A percentile compares a stretch with the other conserved stretches of the same genome.
These are phyloP conservation scores for Poecilia latipinna DNA, from an alignment of 2,113 vertebrate genomes.

Conservation along the genomic window DNA sequence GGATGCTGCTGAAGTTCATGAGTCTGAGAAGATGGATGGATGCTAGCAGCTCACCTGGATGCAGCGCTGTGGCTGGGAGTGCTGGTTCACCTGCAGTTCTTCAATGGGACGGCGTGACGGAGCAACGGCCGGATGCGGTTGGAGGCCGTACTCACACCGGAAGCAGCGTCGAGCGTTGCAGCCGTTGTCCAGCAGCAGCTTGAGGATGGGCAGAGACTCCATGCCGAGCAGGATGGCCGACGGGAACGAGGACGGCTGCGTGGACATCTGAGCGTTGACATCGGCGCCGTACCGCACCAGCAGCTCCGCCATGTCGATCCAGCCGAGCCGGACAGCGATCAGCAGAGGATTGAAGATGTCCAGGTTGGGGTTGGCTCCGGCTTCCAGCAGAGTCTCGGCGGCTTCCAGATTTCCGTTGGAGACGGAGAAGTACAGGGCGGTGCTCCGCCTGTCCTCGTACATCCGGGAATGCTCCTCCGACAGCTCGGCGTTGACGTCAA, in stretches of 20 bases:
- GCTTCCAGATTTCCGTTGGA: constrained; percentile 86
- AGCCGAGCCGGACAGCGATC: constrained; percentile 86
- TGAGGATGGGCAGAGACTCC: constrained; percentile 85
- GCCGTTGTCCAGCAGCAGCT: constrained; percentile 88
- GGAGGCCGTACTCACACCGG: constrained; percentile 81
- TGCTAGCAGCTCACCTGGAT: constrained; percentile 21
- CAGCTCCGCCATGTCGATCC: constrained; percentile 82
- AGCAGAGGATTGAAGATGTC: constrained; percentile 88
- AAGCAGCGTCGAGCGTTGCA: constrained; percentile 87
- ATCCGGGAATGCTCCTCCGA: constrained; percentile 82
- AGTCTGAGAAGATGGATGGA: no score
- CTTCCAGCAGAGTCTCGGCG: constrained; percentile 83
- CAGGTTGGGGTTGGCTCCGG: constrained; percentile 87
- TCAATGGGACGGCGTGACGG: background rate
- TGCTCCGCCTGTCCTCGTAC: constrained; percentile 86
- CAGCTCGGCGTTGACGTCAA: constrained; percentile 82
- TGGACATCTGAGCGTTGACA: constrained; percentile 83
- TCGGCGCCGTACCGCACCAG: constrained; percentile 87
- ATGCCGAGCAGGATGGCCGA: constrained; percentile 89
- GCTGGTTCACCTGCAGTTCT: background rate
- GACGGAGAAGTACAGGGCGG: constrained; percentile 86
- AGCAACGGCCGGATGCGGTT: constrained; percentile 78
- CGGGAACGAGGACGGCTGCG: constrained; percentile 86
- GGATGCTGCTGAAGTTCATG: no score
- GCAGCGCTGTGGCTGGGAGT: background rate